Evolutionary conservation across 2,113 vertebrate genomes (phyloP).

Genomic region (Ellobius talpinus): DNA sequence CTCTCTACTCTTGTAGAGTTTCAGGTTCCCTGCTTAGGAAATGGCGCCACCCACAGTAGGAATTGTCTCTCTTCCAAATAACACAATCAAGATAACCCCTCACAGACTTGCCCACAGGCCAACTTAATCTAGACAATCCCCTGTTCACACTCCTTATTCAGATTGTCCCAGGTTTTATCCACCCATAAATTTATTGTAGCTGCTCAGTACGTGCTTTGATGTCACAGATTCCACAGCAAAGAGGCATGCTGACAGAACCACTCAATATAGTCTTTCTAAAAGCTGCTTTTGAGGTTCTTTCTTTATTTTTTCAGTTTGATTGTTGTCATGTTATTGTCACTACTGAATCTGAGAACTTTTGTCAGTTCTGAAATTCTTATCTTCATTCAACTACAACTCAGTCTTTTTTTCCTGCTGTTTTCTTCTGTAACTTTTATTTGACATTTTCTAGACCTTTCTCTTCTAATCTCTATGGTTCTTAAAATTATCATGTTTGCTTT

Average conservation of each 20-base stretch:
- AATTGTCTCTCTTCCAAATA: not conserved
- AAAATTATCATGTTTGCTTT: conserved; percentile 36
- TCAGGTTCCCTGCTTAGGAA: not conserved
- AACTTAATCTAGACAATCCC: not conserved
- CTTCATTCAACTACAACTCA: not conserved
- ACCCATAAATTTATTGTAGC: not conserved
- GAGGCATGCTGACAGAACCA: not conserved
- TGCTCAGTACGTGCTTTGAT: not conserved
- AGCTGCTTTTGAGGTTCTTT: not conserved
- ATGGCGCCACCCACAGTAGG: not conserved
- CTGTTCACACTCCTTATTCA: not conserved
- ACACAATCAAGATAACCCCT: not conserved
- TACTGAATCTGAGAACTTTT: conserved; percentile 11
- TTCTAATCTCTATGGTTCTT: conserved; percentile 15
- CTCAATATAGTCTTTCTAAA: conserved; percentile 21
- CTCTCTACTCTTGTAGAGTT: not conserved
- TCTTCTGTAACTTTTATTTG: not conserved
- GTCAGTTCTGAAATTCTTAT: not conserved
- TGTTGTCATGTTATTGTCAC: not conserved
- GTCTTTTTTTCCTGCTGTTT: conserved; percentile 18
- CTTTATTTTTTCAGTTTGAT: not conserved
- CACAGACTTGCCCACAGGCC: not conserved
- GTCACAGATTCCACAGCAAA: not conserved
- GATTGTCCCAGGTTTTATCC: too few relatives aligned
- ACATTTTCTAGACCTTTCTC: not conserved